phyloP scores from a whole-genome alignment of 1,140 invertebrate species.

The Drosophila suzukii region DNA sequence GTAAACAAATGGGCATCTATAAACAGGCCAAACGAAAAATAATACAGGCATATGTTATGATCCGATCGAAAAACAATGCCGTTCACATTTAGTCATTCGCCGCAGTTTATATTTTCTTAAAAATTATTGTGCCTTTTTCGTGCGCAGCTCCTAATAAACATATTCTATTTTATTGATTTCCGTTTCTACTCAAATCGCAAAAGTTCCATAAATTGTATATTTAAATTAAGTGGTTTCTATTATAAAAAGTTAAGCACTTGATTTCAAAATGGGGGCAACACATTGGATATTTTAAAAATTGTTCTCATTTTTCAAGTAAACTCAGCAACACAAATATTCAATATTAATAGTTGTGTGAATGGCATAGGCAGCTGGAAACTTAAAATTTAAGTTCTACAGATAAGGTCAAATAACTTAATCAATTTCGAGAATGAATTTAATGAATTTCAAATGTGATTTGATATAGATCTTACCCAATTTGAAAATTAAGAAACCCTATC shows the following conservation, averaged over 20 bases:
- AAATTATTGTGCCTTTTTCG: conserved; percentile 49
- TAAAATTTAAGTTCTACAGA: neutral
- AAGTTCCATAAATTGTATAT: conserved; percentile 53
- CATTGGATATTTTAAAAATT: conserved; percentile 13
- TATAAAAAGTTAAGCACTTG: conserved; percentile 49
- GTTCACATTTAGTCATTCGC: conserved; percentile 45
- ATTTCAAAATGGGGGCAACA: conserved; percentile 37
- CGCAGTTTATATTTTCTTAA: conserved; percentile 49
- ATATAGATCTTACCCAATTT: too few species aligned
- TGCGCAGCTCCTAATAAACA: conserved; percentile 53
- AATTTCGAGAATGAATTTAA: neutral
- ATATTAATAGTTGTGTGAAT: neutral
- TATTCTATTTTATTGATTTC: conserved; percentile 72
- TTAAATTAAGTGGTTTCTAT: conserved; percentile 52
- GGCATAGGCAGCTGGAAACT: neutral
- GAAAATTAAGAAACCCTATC: too few species aligned
- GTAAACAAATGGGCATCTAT: conserved; percentile 61
- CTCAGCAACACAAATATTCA: neutral
- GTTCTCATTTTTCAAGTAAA: neutral
- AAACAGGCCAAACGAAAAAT: conserved; percentile 34
- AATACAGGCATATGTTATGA: conserved; percentile 38
- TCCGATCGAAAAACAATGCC: conserved; percentile 55
- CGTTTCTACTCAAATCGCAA: conserved; percentile 65
- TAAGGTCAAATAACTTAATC: neutral
- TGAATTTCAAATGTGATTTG: too few species aligned